Evolutionary conservation across 64 coral and sea anemone genomes (phyloP).

Genomic region (Acropora yongei): DNA sequence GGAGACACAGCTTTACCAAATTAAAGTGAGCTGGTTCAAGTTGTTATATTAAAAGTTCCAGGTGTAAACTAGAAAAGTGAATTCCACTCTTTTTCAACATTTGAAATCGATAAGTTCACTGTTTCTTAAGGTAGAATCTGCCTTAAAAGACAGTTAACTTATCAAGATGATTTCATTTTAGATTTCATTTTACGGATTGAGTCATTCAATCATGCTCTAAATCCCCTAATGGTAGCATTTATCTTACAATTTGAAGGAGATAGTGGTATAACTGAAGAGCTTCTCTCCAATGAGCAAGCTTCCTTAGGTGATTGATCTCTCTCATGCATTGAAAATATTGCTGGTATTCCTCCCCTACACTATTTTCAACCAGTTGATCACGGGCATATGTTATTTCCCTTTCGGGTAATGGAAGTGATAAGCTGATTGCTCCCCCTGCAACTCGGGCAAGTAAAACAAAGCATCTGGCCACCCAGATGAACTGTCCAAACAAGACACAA

Average conservation of each 20-base stretch:
- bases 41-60: neutral
- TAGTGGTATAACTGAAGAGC: slow-evolving; percentile 7
- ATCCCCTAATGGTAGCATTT: neutral
- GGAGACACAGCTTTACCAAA: neutral
- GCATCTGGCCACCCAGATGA: slow-evolving; percentile 1
- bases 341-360: slow-evolving; percentile 4
- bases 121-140: neutral
- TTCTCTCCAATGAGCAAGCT: slow-evolving; percentile 6
- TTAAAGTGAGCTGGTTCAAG: neutral
- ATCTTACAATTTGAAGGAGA: slow-evolving; percentile 2
- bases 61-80: neutral
- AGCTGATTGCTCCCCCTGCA: neutral
- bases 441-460: slow-evolving; percentile 15
- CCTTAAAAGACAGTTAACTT: neutral
- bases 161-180: neutral
- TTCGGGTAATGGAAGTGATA: slow-evolving; percentile 1
- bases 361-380: slow-evolving; percentile 15
- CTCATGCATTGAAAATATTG: slow-evolving; percentile 3
- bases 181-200: neutral
- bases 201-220: slow-evolving; percentile 7
- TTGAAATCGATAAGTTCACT: neutral
- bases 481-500: too few relatives aligned
- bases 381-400: neutral
- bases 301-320: neutral
- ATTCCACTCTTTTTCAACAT: neutral